phyloP scores from a whole-genome alignment of 2,113 vertebrate genomes.

The Astur gentilis region DNA sequence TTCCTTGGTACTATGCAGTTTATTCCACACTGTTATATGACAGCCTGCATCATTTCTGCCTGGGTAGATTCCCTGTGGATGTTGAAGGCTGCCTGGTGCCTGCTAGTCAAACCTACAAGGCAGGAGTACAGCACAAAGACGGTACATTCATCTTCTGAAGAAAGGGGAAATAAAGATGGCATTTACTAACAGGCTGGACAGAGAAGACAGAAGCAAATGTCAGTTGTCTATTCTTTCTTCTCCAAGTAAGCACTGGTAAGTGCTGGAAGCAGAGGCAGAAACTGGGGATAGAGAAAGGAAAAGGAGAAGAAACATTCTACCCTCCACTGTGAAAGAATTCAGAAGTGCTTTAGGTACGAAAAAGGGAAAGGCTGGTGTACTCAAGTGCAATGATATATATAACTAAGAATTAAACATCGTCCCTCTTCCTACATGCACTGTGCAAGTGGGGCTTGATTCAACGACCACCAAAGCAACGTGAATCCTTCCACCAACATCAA shows the following conservation, averaged over 20 bases:
- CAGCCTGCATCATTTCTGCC: neutral
- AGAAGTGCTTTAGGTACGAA: neutral
- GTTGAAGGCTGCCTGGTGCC: neutral
- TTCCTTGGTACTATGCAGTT: neutral
- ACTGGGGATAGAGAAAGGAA: neutral
- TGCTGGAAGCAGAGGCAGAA: neutral
- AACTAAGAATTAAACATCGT: neutral
- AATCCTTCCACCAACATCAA: neutral
- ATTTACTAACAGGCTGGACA: neutral
- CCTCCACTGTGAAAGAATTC: neutral
- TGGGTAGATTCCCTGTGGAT: neutral
- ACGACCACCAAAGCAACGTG: accelerated
- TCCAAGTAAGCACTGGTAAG: neutral
- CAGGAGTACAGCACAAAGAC: neutral
- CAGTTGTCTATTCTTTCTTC: neutral
- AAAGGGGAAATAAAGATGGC: neutral
- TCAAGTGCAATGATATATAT: neutral
- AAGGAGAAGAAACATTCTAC: neutral
- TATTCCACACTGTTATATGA: neutral
- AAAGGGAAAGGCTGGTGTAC: neutral
- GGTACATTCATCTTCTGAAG: neutral
- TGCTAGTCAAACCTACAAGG: neutral
- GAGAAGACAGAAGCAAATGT: neutral
- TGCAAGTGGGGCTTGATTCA: neutral
- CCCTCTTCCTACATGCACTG: neutral